Percentiles rank a stretch among this genome's conserved stretches.
Conservation (phyloP, 1,140 invertebrate species). For the Diachasma alloeum region DNA sequence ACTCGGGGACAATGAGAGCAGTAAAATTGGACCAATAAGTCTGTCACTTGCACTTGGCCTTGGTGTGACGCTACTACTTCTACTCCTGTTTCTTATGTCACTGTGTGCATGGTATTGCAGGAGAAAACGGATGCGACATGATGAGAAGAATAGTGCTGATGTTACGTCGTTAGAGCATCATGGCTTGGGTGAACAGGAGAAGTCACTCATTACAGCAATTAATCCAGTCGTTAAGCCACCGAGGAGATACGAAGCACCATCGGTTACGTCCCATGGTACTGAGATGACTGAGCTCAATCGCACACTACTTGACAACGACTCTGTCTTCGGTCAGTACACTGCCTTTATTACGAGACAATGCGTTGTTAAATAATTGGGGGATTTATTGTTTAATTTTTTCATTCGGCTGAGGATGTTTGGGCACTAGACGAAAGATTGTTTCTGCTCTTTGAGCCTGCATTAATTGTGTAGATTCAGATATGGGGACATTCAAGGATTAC, state of each 20-base stretch:
- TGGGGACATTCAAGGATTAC: too few species aligned
- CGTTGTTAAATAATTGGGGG: conserved; percentile 36
- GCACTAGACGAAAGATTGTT: too few species aligned
- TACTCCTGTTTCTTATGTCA: conserved; percentile 71
- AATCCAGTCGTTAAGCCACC: conserved; percentile 84
- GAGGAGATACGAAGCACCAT: conserved; percentile 73
- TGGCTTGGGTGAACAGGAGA: conserved; percentile 76
- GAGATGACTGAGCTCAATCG: conserved; percentile 83
- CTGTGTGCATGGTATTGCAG: conserved; percentile 76
- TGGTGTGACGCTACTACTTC: conserved; percentile 63
- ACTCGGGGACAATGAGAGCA: conserved; percentile 58
- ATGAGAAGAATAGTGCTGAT: conserved; percentile 67
- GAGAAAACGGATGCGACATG: conserved; percentile 61
- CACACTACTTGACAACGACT: conserved; percentile 76
- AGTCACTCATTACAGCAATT: conserved; percentile 80
- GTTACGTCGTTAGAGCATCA: conserved; percentile 56
- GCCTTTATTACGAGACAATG: conserved; percentile 53
- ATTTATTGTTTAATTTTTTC: neutral
- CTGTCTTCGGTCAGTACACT: conserved; percentile 74
- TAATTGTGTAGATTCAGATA: too few species aligned
- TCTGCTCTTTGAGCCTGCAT: too few species aligned
- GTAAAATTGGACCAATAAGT: conserved; percentile 58
- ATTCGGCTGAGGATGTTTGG: too few species aligned
- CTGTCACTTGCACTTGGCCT: conserved; percentile 63
- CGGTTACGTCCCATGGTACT: conserved; percentile 73